Base-by-base conservation (phyloP, 2,797 vertebrate genomes). In the Phyllotis vaccarum region DNA sequence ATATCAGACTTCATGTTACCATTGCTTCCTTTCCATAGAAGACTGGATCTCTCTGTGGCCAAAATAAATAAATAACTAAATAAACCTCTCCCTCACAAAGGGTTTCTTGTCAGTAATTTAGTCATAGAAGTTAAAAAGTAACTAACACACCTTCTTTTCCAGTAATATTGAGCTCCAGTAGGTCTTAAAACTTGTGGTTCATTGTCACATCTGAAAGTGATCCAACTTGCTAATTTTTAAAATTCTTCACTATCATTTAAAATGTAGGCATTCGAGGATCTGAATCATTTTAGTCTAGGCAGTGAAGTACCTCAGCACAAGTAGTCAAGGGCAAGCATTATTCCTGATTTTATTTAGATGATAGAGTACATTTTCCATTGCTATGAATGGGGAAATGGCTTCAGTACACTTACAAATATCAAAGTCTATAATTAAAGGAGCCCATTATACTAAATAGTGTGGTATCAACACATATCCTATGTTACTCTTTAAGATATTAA, bases 231-330 rank as follows among this genome's bases (percentile, higher is more conserved):
- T 62, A 52, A 75, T 82, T 27, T 72, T 81, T 58, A 78, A n/a
- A n/a, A 88, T 76, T 22, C 86, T 92, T 91, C 52, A 49, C 29
- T 86, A 64, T 49, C 80, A 66, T 56, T 95, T 95, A 22, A 85
- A 21, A 49, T 40, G 16, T 90, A 94, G 62, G 62, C 40, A 34
- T 91, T 54, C 80, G 64, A 79, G 60, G 49, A 87, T 52, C 31
- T 76, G 34, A 83, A 76, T 94, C 62, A 43, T 93, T 72, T 80
- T 12, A 54, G 21, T 76, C 94, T 60, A 93, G 54, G 31, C 16
- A 49, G 14, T 27, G 17, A 62, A 46, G 12, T 12, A 17, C 31
- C 21, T 11, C 56, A 29, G 52, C 43, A 80, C 8, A 70, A 46
- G 27, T 49, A 14, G 70, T 29, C 37, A 49, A 43, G 11, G n/a